These are phyloP conservation scores for Calyptomena viridis DNA, from an alignment of 2,113 vertebrate species.

Conservation along the genomic window DNA sequence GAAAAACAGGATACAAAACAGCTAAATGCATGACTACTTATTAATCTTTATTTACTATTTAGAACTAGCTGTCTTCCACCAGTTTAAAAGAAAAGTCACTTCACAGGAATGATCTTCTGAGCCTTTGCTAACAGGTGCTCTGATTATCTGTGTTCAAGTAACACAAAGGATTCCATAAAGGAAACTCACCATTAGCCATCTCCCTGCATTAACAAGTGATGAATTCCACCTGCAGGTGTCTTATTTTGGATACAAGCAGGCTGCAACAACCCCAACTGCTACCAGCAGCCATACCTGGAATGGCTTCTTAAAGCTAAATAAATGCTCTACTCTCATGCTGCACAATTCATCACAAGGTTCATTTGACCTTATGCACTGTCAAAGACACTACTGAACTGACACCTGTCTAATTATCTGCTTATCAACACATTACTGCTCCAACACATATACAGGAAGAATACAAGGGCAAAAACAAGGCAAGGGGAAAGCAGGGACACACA, in stretches of 20 bases:
- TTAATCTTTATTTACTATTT: not conserved
- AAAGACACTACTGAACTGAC: not conserved
- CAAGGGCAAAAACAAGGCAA: not conserved
- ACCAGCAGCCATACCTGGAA: not conserved
- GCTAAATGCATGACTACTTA: not conserved
- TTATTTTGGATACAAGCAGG: not conserved
- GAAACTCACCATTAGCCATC: not conserved
- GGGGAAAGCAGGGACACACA: not conserved
- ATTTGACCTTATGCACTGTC: not conserved
- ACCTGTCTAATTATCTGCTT: not conserved
- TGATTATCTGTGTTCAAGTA: not conserved
- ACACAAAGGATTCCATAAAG: not conserved
- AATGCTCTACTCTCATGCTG: not conserved
- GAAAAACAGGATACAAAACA: not conserved
- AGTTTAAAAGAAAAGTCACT: not conserved
- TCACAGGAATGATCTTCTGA: not conserved
- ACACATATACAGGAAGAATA: not conserved
- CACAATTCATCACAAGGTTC: not conserved
- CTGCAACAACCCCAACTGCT: not conserved
- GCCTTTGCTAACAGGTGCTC: not conserved
- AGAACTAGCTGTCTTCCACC: not conserved
- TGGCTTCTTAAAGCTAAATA: not conserved
- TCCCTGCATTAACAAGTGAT: not conserved
- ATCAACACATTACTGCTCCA: not conserved
- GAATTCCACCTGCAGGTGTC: not conserved